Base-by-base conservation (phyloP, 2,113 vertebrate genomes). In the Trochalopteron elliotii region DNA sequence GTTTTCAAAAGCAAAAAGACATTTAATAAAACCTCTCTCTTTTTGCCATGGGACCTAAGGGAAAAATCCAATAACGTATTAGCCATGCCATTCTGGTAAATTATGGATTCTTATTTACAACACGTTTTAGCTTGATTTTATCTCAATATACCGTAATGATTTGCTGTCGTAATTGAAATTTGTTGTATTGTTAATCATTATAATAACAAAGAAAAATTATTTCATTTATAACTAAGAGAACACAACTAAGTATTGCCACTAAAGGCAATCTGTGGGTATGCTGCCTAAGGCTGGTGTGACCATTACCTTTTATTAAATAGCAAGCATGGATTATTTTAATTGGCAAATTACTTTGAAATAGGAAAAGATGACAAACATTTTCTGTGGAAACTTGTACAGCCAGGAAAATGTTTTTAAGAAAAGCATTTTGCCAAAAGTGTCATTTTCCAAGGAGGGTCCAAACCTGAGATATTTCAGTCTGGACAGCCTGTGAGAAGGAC, bases 11-110 rank as follows among this genome's bases (percentile, higher is more conserved):
- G 57, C 56, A 89, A 81, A 81, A 90, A 80, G 60, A 75, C 52
- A 86, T 95, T 94, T 96, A 96, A 93, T 92, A 95, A 91, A 80
- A 95, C 79, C 82, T 83, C n/a, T 89, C 33, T 87, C 76, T 65
- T 90, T 84, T 75, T 69, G 35, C 84, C 59, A 27, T 31, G 39
- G 69, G 57, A 90, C 59, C 59, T 53, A 82, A 49, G 55, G 47
- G 80, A 83, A 96, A 96, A 96, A 97, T 93, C 61, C 90, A 88
- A 83, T 97, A 94, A 87, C 0, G 0, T 61, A 89, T 84, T 57
- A 89, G 5, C 39, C 1, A 0, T 23, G 37, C 75, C 83, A 45
- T 90, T 88, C 75, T 79, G 64, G 3, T 64, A 90, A 94, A 25
- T 90, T 83, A 92, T 40, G 33, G 52, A 87, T 82, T 91, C 79